These are phyloP conservation scores for Morone chrysops DNA, from an alignment of 2,113 vertebrate genomes.

Conservation along the genomic window DNA sequence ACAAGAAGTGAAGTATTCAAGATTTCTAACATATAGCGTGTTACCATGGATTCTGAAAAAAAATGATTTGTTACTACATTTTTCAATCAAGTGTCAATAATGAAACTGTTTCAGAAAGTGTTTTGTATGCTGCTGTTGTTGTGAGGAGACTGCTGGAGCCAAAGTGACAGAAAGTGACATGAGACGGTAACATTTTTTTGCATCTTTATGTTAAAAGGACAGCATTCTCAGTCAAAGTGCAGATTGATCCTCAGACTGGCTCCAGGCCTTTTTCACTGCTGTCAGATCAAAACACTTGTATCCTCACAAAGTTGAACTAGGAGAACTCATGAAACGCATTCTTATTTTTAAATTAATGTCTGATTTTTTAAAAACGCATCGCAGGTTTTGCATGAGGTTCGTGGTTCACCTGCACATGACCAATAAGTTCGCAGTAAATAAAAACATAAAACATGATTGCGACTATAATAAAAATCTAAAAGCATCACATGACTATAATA, in stretches of 20 bases:
- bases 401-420: not conserved
- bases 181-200: constrained; percentile 27
- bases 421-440: not conserved
- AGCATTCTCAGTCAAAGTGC: constrained; percentile 28
- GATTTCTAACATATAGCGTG: not conserved
- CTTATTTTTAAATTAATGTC: not conserved
- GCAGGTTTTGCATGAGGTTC: constrained; percentile 5
- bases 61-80: not conserved
- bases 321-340: constrained; percentile 3
- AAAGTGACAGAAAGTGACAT: constrained; percentile 24
- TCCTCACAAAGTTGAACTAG: constrained; percentile 1
- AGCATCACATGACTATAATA: not conserved
- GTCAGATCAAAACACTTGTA: constrained; percentile 37
- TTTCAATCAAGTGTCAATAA: not conserved
- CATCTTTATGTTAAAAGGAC: constrained; percentile 32
- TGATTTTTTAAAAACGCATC: not conserved
- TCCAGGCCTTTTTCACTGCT: constrained; percentile 17
- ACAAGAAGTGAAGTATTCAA: not conserved
- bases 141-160: constrained; percentile 7
- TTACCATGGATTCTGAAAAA: not conserved
- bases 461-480: not conserved
- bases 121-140: not conserved
- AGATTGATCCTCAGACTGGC: constrained; percentile 44
- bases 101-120: not conserved
- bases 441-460: not conserved